These are phyloP conservation scores for Parazoanthus swiftii DNA, from an alignment of 92 coral and sea anemone species.

Conservation along the genomic window DNA sequence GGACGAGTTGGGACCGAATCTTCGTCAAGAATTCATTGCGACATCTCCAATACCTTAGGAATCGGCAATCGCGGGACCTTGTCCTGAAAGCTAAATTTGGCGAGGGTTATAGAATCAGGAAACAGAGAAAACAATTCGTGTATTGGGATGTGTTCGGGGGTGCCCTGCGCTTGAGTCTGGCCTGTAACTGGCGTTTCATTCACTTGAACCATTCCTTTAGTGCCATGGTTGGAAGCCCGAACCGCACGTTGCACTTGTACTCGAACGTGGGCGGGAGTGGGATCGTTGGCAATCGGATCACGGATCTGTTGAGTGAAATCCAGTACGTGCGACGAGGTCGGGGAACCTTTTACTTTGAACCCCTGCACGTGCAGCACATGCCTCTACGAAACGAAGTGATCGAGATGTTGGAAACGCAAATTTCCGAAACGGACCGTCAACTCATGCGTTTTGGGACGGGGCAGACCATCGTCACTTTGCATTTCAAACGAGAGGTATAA, in stretches of 20 bases:
- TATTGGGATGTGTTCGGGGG: conserved; percentile 1
- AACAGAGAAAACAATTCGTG: neutral
- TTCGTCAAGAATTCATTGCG: neutral
- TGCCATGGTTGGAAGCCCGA: neutral
- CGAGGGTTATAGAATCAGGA: too few species aligned
- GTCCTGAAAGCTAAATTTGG: too few species aligned
- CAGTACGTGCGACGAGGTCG: neutral
- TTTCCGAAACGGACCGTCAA: neutral
- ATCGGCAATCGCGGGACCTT: neutral
- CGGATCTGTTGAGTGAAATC: conserved; percentile 29
- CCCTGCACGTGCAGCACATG: neutral
- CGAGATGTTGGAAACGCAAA: neutral
- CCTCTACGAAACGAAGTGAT: conserved; percentile 5
- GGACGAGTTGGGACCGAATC: conserved; percentile 19
- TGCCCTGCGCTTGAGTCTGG: neutral
- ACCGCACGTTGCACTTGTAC: neutral
- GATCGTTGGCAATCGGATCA: conserved; percentile 8
- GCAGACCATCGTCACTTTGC: neutral
- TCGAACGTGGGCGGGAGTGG: neutral
- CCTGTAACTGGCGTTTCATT: conserved; percentile 29
- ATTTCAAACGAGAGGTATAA: conserved; percentile 3
- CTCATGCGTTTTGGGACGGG: neutral
- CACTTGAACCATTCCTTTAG: conserved; percentile 10
- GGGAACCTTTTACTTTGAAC: conserved; percentile 19
- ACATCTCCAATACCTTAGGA: neutral